Conservation (phyloP, 2,113 vertebrate species). For the Carassius gibelio region DNA sequence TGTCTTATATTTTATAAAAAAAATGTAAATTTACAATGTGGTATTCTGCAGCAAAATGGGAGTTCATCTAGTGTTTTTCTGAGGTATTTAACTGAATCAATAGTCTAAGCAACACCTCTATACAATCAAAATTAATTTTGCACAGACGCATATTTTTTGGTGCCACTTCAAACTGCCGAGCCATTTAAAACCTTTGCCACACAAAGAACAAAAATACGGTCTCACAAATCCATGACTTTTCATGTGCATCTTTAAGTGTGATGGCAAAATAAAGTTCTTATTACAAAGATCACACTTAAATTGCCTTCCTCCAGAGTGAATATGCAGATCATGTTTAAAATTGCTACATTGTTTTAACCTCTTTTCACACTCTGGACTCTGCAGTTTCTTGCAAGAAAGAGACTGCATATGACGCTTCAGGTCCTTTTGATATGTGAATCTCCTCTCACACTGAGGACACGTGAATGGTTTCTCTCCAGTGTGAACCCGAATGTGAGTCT, state of each 20-base stretch:
- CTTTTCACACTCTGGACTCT: not conserved
- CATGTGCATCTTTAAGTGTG: not conserved
- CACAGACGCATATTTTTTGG: not conserved
- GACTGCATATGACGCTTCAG: not conserved
- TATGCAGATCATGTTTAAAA: not conserved
- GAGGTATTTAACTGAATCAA: not conserved
- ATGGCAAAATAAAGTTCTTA: not conserved
- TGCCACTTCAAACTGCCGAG: not conserved
- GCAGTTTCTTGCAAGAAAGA: not conserved
- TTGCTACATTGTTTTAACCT: no score
- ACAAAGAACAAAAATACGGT: slow-evolving; percentile 5
- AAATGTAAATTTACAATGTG: not conserved
- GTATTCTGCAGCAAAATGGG: not conserved
- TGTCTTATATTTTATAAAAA: not conserved
- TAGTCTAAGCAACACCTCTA: not conserved
- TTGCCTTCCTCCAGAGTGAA: not conserved
- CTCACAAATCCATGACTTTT: not conserved
- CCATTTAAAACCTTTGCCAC: slow-evolving; percentile 3
- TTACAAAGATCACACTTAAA: not conserved
- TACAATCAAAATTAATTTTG: not conserved
- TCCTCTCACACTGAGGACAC: not conserved
- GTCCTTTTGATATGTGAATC: not conserved
- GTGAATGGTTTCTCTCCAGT: not conserved
- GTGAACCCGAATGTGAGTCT: not conserved
- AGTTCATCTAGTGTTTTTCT: not conserved